A percentile compares a stretch with the other conserved stretches of the same genome.
Conservation (phyloP, 2,888 invertebrate species). For the Laspeyria flexula region DNA sequence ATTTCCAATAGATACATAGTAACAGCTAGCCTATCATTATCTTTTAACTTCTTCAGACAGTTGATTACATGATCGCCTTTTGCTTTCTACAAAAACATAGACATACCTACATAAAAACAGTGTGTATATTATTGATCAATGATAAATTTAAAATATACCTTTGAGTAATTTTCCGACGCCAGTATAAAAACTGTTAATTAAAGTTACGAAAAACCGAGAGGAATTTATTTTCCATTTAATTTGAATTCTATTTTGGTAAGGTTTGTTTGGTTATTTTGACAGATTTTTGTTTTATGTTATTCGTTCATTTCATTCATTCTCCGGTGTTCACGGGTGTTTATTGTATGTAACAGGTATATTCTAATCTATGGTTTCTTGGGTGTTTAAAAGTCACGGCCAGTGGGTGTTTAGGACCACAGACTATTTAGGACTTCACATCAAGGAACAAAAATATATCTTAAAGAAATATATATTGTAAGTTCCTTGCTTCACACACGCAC, state of each 20-base stretch:
- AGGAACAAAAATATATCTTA: no score
- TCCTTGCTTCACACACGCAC: no score
- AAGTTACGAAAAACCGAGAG: slow-evolving; percentile 14
- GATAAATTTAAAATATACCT: slow-evolving; percentile 55
- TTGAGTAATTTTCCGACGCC: slow-evolving; percentile 80
- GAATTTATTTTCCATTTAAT: slow-evolving; percentile 20
- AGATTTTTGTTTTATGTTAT: neutral
- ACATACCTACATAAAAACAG: neutral
- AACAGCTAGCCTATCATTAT: neutral
- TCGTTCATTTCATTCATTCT: slow-evolving; percentile 1
- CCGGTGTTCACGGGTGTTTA: neutral
- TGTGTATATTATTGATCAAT: slow-evolving; percentile 10
- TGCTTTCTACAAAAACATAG: slow-evolving; percentile 16
- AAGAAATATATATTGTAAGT: no score
- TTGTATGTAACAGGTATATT: no score
- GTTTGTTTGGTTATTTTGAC: slow-evolving; percentile 15
- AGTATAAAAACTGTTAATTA: slow-evolving; percentile 50
- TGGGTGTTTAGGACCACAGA: no score
- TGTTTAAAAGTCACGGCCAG: no score
- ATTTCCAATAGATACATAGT: neutral
- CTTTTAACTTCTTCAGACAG: neutral
- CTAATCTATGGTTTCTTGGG: no score
- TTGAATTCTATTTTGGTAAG: slow-evolving; percentile 19
- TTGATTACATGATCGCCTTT: slow-evolving; percentile 17
- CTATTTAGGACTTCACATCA: no score